Base-by-base conservation (phyloP, 2,113 vertebrate genomes). In the Nothocercus julius region DNA sequence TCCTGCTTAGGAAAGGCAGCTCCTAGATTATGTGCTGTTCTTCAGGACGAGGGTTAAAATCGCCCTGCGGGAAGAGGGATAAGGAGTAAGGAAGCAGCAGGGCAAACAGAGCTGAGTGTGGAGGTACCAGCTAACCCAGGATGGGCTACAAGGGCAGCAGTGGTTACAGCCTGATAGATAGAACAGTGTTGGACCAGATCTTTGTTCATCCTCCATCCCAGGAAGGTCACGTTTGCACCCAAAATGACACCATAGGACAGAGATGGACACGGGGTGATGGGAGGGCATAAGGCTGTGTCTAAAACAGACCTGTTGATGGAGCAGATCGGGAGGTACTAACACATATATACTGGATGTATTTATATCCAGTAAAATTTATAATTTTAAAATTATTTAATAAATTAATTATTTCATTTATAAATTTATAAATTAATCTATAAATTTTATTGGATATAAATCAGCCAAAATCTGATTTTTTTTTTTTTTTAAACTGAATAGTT, bases 1-100 rank as follows among this genome's bases (percentile, higher is more conserved):
- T 18, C 27, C 32, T 32, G 38, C 77, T 45, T n/a, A 4, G 27
- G 15, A 40, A 30, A 27, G 68, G 61, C 25, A 18, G 30, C 38
- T 8, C 21, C 21, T 1, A 1, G 40, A 18, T 0, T 16, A 5
- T 4, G 0, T 0, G 1, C 18, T n/a, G 25, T 11, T 14, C 25
- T 13, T 38, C 4, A 3, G 40, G 73, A 8, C n/a, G 0, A 17
- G 5, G 24, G 0, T 7, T 2, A 5, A 4, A 9, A 2, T 13
- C 3, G 5, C 22, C 17, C 14, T 9, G 1, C 10, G 1, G 9
- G 56, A 2, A 2, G 19, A 4, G 79, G 28, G 36, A 38, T 7
- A 2, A 76, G 42, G n/a, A n/a, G 30, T 30, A 56, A 56, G 45
- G 72, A 44, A 72, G 32, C 1, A 0, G 70, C 40, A 14, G 54